phyloP scores from a whole-genome alignment of 2,888 invertebrate species.

The Aphidoletes aphidimyza region DNA sequence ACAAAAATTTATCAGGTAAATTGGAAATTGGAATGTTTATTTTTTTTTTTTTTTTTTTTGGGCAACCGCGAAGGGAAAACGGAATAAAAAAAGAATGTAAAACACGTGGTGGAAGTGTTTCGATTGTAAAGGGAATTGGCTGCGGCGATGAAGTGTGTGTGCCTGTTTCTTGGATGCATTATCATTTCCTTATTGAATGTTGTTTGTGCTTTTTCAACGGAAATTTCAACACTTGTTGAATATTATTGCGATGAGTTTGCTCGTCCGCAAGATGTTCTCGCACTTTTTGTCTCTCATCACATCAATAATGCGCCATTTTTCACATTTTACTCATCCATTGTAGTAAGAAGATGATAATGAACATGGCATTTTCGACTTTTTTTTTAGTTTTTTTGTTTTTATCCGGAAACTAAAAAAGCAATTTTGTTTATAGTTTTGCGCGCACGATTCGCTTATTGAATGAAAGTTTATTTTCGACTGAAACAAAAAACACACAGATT shows the following conservation, averaged over 20 bases:
- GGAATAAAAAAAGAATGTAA: neutral
- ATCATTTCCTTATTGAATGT: constrained; percentile 30
- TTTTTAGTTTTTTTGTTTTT: too few relatives aligned
- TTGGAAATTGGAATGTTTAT: too few relatives aligned
- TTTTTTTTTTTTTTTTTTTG: neutral
- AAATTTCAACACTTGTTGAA: constrained; percentile 8
- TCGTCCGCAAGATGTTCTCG: neutral
- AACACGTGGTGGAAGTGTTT: neutral
- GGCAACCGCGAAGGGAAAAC: neutral
- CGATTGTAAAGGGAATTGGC: too few relatives aligned
- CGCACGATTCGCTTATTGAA: too few relatives aligned
- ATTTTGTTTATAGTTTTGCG: too few relatives aligned
- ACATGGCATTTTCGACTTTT: too few relatives aligned
- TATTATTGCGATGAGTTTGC: neutral
- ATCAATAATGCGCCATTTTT: too few relatives aligned
- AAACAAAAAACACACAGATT: too few relatives aligned
- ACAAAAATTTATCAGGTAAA: constrained; percentile 38
- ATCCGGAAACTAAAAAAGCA: too few relatives aligned
- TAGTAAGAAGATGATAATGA: too few relatives aligned
- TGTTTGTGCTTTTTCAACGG: neutral
- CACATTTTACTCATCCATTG: too few relatives aligned
- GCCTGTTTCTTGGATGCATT: neutral
- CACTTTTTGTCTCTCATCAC: neutral
- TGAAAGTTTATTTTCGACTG: too few relatives aligned
- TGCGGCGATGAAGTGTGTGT: neutral